Conservation (phyloP, 2,888 invertebrate species). For the Seira ritae region DNA sequence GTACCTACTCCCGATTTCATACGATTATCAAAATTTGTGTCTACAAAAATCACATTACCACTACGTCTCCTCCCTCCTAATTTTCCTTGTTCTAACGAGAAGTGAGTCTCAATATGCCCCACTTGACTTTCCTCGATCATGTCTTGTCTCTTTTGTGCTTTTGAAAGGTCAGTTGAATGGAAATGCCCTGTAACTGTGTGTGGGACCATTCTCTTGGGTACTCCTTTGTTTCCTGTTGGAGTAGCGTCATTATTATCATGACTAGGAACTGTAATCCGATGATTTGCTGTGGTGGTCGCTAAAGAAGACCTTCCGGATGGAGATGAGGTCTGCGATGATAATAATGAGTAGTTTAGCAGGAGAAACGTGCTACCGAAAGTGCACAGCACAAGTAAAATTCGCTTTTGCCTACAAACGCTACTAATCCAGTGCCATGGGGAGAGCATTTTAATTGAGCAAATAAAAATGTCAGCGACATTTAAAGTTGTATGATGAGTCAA, state of each 20-base stretch:
- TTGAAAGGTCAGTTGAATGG: background rate
- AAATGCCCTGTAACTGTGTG: background rate
- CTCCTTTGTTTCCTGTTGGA: background rate
- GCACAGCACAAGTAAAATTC: constrained; percentile 43
- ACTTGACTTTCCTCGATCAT: background rate
- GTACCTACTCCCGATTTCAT: no score
- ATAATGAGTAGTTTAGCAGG: constrained; percentile 33
- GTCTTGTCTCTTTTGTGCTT: background rate
- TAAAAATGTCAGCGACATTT: no score
- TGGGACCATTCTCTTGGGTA: no score
- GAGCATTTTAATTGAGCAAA: background rate
- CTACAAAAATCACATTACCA: background rate
- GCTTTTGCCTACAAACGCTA: constrained; percentile 43
- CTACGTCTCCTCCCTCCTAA: background rate
- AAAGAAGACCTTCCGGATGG: background rate
- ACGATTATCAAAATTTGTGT: no score
- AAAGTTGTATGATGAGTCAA: no score
- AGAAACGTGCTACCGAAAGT: constrained; percentile 45
- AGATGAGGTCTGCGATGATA: constrained; percentile 17
- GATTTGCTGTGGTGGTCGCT: background rate
- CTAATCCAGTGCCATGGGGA: constrained; percentile 32
- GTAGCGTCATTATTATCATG: background rate
- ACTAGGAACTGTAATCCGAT: no score
- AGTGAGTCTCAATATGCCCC: no score
- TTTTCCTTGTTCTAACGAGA: no score